A percentile compares a stretch with the other conserved stretches of the same genome.
phyloP scores from a whole-genome alignment of 2,113 vertebrate genomes.

The Macaca mulatta region DNA sequence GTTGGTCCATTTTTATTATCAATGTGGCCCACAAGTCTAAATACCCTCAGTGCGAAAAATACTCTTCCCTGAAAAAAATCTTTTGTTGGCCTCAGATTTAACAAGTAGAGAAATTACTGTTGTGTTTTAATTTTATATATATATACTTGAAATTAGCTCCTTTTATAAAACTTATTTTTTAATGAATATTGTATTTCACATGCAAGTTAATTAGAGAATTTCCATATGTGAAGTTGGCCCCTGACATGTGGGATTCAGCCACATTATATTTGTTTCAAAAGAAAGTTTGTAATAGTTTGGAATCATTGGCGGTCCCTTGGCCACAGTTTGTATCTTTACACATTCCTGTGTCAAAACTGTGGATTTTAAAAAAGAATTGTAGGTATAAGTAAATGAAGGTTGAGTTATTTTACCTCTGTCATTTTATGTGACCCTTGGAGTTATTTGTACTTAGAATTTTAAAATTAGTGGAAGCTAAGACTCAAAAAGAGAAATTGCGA shows the following conservation, averaged over 20 bases:
- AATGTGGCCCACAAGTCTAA: not conserved
- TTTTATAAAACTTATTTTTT: not conserved
- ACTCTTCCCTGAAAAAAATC: not conserved
- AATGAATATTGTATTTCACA: not conserved
- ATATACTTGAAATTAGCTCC: not conserved
- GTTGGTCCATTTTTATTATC: not conserved
- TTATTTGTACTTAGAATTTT: not conserved
- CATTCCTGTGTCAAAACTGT: not conserved
- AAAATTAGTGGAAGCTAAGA: not conserved
- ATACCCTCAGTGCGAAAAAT: conserved; percentile 2
- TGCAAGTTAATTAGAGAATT: not conserved
- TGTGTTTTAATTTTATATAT: not conserved
- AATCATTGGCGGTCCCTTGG: not conserved
- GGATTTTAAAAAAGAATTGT: not conserved
- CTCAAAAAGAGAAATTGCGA: not conserved
- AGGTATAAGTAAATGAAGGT: not conserved
- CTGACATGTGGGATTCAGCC: not conserved
- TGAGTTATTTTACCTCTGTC: not conserved
- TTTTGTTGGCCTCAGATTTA: not conserved
- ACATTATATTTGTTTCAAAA: not conserved
- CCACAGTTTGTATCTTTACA: not conserved
- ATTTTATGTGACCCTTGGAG: not conserved
- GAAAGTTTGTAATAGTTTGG: not conserved
- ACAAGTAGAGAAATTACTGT: not conserved
- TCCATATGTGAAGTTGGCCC: not conserved